phyloP scores from a whole-genome alignment of 2,797 vertebrate species.

The Premnoplex brunnescens region DNA sequence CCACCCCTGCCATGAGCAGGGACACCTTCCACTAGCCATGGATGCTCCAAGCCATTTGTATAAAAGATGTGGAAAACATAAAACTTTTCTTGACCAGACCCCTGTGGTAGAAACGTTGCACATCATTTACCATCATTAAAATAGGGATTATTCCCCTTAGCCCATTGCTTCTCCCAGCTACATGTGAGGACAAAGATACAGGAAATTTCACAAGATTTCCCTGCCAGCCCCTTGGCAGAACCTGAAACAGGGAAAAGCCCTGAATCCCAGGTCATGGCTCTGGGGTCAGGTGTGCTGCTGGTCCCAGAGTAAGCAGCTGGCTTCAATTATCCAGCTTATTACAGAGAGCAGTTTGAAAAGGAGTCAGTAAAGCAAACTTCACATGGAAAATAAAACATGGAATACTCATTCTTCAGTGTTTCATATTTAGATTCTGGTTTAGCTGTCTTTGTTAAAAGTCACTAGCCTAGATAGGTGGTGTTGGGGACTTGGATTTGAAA shows the following conservation, averaged over 20 bases:
- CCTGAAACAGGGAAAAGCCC: not conserved
- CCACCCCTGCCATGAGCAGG: not conserved
- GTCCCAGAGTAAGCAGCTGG: not conserved
- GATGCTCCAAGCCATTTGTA: not conserved
- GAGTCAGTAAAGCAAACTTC: not conserved
- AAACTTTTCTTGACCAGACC: not conserved
- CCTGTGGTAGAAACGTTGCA: not conserved
- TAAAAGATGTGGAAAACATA: not conserved
- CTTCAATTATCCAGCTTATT: not conserved
- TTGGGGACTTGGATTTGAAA: not conserved
- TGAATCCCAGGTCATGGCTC: not conserved
- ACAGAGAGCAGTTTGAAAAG: not conserved
- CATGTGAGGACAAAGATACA: rapidly evolving
- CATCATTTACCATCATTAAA: not conserved
- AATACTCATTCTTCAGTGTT: not conserved
- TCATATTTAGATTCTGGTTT: not conserved
- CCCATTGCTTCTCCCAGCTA: not conserved
- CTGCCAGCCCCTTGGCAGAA: not conserved
- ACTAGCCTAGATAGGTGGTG: not conserved
- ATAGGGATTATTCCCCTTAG: not conserved
- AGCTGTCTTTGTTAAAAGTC: not conserved
- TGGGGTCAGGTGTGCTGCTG: not conserved
- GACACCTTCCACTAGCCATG: not conserved
- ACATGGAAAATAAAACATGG: not conserved
- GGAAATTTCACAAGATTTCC: not conserved